Conservation (phyloP, 2,113 vertebrate genomes). For the Prunella fulvescens region DNA sequence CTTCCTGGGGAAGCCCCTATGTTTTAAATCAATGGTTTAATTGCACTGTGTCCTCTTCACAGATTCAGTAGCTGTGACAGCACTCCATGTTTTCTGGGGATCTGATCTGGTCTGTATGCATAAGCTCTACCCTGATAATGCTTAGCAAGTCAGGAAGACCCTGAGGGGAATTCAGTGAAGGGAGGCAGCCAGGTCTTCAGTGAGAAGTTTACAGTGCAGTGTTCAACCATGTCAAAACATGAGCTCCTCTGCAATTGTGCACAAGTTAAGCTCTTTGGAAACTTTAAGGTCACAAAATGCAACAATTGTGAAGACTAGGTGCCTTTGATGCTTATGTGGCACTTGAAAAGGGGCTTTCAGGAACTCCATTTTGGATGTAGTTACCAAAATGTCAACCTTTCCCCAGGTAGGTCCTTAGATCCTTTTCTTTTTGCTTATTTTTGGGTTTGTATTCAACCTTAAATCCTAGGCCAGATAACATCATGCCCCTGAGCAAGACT, state of each 20-base stretch:
- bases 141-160: background rate
- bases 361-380: background rate
- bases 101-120: background rate
- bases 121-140: background rate
- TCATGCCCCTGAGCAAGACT: background rate
- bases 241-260: background rate
- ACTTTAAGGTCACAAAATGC: background rate
- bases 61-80: background rate
- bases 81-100: background rate
- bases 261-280: background rate
- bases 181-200: background rate
- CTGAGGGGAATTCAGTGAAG: background rate
- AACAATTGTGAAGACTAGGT: background rate
- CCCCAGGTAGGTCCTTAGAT: background rate
- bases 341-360: background rate
- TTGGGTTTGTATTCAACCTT: background rate
- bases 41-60: background rate
- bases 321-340: background rate
- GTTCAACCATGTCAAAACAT: background rate
- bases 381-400: background rate
- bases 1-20: background rate
- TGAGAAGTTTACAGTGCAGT: background rate
- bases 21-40: background rate
- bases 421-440: background rate
- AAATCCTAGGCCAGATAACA: background rate